These are phyloP conservation scores for Lepus europaeus DNA, from an alignment of 2,113 vertebrate genomes.

Conservation along the genomic window DNA sequence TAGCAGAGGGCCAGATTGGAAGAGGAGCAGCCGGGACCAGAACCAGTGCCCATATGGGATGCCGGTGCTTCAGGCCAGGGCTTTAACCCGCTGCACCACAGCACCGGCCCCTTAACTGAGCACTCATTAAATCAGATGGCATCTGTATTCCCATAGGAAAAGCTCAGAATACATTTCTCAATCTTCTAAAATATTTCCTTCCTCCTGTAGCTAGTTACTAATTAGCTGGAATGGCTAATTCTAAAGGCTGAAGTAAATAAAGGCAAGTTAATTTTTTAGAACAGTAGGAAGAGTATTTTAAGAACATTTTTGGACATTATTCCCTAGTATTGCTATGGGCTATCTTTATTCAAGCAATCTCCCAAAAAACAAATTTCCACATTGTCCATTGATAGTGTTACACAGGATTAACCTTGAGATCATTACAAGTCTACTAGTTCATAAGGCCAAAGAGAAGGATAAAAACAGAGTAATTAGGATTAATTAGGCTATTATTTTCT, in stretches of 20 bases:
- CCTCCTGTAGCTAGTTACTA: neutral
- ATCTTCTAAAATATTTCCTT: neutral
- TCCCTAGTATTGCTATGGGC: neutral
- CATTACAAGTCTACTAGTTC: neutral
- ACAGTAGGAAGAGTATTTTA: neutral
- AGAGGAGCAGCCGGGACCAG: too few relatives aligned
- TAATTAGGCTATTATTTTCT: neutral
- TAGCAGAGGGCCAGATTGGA: too few relatives aligned
- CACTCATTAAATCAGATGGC: neutral
- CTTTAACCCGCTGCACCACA: too few relatives aligned
- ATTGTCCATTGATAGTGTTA: neutral
- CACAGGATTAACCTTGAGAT: neutral
- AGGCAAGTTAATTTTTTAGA: neutral
- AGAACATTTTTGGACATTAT: neutral
- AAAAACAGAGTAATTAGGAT: neutral
- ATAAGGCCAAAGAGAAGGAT: neutral
- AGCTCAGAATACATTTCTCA: neutral
- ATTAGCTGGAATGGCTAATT: neutral
- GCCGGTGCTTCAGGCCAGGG: too few relatives aligned
- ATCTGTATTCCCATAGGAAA: neutral
- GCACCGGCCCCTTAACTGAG: neutral
- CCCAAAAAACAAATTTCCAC: neutral
- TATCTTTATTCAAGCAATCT: neutral
- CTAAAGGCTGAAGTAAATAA: slow-evolving; percentile 1
- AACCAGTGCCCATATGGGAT: too few relatives aligned